A percentile compares a stretch with the other conserved stretches of the same genome.
phyloP scores from a whole-genome alignment of 2,113 vertebrate species.

The Thunnus maccoyii region DNA sequence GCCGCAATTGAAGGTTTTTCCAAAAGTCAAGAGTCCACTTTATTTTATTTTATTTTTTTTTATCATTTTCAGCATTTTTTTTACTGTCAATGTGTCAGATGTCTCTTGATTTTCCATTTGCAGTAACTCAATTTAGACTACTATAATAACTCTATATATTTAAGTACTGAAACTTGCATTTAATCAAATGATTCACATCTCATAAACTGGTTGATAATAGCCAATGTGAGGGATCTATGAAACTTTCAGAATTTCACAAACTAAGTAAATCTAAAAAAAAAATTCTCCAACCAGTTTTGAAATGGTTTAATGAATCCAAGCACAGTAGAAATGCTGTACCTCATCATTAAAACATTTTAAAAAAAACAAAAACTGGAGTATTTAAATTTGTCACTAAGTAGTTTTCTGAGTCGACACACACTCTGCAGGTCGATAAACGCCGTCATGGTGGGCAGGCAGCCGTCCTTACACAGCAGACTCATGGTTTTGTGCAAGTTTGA shows the following conservation, averaged over 20 bases:
- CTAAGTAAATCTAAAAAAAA: not conserved
- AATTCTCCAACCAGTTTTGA: not conserved
- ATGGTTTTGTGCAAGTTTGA: constrained; percentile 67
- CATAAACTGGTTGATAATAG: too few species aligned
- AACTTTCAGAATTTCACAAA: not conserved
- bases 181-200: too few species aligned
- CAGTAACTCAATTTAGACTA: not conserved
- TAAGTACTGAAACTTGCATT: not conserved
- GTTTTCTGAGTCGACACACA: not conserved
- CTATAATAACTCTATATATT: not conserved
- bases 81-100: not conserved
- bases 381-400: not conserved
- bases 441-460: constrained; percentile 17
- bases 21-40: not conserved
- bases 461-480: not conserved
- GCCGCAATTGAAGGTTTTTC: not conserved
- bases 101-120: not conserved
- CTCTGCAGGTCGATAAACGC: not conserved
- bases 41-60: too few species aligned
- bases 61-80: not conserved
- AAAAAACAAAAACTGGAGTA: not conserved
- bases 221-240: not conserved
- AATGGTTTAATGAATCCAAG: not conserved
- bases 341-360: not conserved
- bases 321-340: not conserved